Evolutionary conservation across 2,888 invertebrate species (phyloP).

Genomic region (Hetaerina titia): DNA sequence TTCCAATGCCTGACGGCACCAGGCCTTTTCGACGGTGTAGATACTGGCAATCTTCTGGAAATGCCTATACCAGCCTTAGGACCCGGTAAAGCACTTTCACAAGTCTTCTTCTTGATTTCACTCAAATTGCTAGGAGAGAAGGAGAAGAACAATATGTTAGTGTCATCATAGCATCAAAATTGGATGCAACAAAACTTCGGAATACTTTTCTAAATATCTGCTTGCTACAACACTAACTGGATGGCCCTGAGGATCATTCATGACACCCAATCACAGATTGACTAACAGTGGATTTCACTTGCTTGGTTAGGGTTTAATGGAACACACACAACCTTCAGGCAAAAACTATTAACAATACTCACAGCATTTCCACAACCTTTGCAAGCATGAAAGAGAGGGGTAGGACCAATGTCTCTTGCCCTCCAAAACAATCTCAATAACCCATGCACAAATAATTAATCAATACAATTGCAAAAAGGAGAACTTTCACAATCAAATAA

Average conservation of each 20-base stretch:
- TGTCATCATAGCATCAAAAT: no score
- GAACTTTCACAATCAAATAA: background rate
- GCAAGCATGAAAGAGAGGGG: slow-evolving; percentile 44
- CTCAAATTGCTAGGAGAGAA: slow-evolving; percentile 48
- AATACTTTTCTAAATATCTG: no score
- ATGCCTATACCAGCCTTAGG: slow-evolving; percentile 36
- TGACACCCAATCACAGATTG: no score
- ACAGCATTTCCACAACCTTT: slow-evolving; percentile 51
- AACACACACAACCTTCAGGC: slow-evolving; percentile 3
- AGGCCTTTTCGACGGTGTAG: slow-evolving; percentile 30
- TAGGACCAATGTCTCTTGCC: slow-evolving; percentile 1
- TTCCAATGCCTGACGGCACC: slow-evolving; percentile 41
- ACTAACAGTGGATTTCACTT: background rate
- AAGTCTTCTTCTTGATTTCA: slow-evolving; percentile 54
- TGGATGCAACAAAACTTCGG: no score
- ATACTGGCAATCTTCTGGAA: slow-evolving; percentile 44
- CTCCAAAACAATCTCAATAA: slow-evolving; percentile 27
- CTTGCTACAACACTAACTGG: no score
- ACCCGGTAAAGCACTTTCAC: slow-evolving; percentile 48
- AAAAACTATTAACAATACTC: slow-evolving; percentile 31
- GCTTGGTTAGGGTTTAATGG: background rate
- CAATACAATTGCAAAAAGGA: background rate
- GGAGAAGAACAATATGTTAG: background rate
- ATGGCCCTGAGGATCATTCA: background rate
- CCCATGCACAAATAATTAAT: background rate